Evolutionary conservation across 2,113 vertebrate species (phyloP), one percentile per base, ranked within the genome.

Genomic region (Halcyon malimbica): DNA sequence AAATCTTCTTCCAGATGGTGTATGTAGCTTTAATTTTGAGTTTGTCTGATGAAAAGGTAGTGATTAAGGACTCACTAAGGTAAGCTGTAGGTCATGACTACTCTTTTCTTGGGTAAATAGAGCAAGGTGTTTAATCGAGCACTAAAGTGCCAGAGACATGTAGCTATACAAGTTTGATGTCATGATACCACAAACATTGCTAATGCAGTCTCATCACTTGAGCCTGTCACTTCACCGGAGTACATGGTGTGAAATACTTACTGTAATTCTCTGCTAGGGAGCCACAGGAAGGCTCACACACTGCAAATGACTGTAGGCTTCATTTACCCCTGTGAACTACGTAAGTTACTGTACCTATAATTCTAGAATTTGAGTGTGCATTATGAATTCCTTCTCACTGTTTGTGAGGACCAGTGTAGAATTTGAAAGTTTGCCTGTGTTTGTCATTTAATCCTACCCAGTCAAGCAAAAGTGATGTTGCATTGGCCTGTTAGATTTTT

Each of bases 91-190:
- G 33, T 94, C 83, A 57, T 92, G 56, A 62, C 53, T 89, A 68
- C 67, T 85, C 35, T 93, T 91, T 97, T 62, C 94, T 82, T 90
- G 87, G 95, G 83, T 74, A 96, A 93, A 92, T 28, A 91, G 89
- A 92, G 78, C 93, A 89, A 85, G 83, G 51, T 93, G 92, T 93
- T 96, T 94, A 94, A 94, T 56, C 79, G 94, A 96, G 94, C 28
- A 91, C 39, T 13, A 33, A 92, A 95, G 83, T 83, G 85, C 91
- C 93, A 96, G 75, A 91, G 96, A 87, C 90, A 96, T 26, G 88
- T 24, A 92, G 62, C 83, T 93, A 37, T 63, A 88, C 64, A 82
- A 92, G 87, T 81, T 89, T 48, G 65, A 90, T 83, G 62, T 46
- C 80, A 60, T 28, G 59, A 65, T 16, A 84, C n/a, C 44, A 53